These are phyloP conservation scores for Steinernema scapterisci DNA, from an alignment of 2,888 invertebrate species.

Conservation along the genomic window DNA sequence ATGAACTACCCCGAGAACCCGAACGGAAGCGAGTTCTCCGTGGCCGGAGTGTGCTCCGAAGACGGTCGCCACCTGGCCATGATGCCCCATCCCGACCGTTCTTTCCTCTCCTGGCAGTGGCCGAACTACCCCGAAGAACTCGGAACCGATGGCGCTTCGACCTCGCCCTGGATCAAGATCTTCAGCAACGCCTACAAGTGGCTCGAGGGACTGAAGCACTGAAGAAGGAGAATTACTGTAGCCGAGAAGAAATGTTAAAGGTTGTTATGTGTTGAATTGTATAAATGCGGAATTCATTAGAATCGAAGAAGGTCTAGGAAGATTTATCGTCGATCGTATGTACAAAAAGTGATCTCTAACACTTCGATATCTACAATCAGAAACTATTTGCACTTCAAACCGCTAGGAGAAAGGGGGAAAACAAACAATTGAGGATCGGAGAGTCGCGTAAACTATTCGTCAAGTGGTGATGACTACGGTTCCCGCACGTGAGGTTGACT, in stretches of 20 bases:
- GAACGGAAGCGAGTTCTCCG: slow-evolving; percentile 77
- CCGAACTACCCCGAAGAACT: slow-evolving; percentile 73
- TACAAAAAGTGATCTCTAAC: neutral
- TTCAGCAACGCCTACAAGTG: slow-evolving; percentile 81
- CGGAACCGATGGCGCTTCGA: slow-evolving; percentile 34
- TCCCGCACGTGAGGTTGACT: slow-evolving; percentile 24
- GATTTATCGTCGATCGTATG: slow-evolving; percentile 10
- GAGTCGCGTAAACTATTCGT: slow-evolving; percentile 18
- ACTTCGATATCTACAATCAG: neutral
- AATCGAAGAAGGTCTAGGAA: neutral
- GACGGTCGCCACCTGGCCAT: slow-evolving; percentile 93
- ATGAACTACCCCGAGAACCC: slow-evolving; percentile 87
- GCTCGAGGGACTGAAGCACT: slow-evolving; percentile 24
- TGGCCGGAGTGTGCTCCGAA: slow-evolving; percentile 85
- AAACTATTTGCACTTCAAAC: slow-evolving; percentile 17
- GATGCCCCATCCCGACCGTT: slow-evolving; percentile 95
- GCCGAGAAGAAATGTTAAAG: too few species aligned
- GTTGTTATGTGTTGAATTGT: too few species aligned
- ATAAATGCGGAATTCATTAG: neutral
- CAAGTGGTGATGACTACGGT: neutral
- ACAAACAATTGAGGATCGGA: neutral
- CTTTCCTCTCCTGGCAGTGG: slow-evolving; percentile 86
- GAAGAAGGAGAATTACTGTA: neutral
- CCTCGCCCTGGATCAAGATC: slow-evolving; percentile 87
- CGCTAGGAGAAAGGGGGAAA: neutral